Base-by-base conservation (phyloP, 2,797 vertebrate species). In the Poeciliopsis infans region DNA sequence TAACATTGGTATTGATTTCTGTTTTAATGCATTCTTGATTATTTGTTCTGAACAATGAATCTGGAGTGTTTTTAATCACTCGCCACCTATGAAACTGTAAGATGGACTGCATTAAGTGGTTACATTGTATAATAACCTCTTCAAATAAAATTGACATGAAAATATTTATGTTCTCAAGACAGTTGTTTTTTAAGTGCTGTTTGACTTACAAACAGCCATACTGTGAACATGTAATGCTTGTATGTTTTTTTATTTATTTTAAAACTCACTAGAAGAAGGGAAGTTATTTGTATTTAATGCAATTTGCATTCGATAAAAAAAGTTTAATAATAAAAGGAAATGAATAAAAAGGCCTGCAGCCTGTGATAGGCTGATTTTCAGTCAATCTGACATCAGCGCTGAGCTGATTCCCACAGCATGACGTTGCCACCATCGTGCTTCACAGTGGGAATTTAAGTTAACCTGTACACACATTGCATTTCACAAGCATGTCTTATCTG, bases 101-200 rank as follows among this genome's bases (percentile, higher is more conserved):
- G 81, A 94, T 79, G 51, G 92, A 88, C 83, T 91, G 91, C 86
- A 89, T 92, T 88, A 85, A 86, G 91, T 94, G 92, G 92, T 93
- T 92, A 90, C 92, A 87, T 90, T 93, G 95, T 96, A 93, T 83
- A 90, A 94, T 94, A 92, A 92, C 92, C 90, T 94, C 95, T 94
- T 78, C 90, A 86, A 95, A 93, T 94, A 87, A 82, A 94, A 91
- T 90, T 91, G 84, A 84, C 95, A 95, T 95, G 93, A 95, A 95
- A 92, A 87, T 91, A 84, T 90, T 87, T 92, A 87, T 79, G 87
- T 89, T 82, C 79, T 84, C 74, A 68, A 80, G 68, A 71, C 8
- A 68, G 55, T 73, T 18, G 10, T 1, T 74, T 68, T 36, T 55
- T 10, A 11, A 5, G 28, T 49, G 18, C 4, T 23, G 33, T n/a